These are phyloP conservation scores for Orchestia grillus DNA, from an alignment of 1,140 invertebrate species.

Conservation along the genomic window DNA sequence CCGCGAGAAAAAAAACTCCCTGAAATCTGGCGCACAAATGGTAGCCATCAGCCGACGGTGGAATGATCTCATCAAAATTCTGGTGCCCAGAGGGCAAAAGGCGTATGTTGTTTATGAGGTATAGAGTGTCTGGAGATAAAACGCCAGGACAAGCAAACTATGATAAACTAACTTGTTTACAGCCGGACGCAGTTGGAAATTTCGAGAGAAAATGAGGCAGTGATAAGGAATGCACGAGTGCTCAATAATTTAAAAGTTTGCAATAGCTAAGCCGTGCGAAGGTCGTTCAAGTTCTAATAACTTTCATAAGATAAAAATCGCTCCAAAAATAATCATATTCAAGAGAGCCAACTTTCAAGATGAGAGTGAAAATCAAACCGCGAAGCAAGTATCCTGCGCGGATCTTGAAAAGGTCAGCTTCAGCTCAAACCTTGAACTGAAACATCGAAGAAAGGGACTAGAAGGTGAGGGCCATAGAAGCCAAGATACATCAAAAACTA, in stretches of 20 bases:
- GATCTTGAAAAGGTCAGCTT: neutral
- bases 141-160: constrained; percentile 5
- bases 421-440: neutral
- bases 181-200: neutral
- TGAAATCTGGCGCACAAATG: neutral
- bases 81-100: neutral
- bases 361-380: neutral
- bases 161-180: constrained; percentile 46
- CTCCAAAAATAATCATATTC: neutral
- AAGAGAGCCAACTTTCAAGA: neutral
- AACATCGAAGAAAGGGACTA: neutral
- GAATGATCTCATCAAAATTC: constrained; percentile 51
- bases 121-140: constrained; percentile 33
- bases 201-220: neutral
- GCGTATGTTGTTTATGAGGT: constrained; percentile 22
- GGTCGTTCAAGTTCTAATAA: neutral
- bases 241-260: neutral
- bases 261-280: neutral
- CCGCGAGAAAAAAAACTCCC: neutral
- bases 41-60: neutral
- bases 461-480: neutral
- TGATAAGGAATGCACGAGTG: neutral
- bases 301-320: neutral
- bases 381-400: neutral
- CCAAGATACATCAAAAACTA: neutral